Percentiles rank a stretch among this genome's conserved stretches.
These are phyloP conservation scores for Podiceps cristatus DNA, from an alignment of 2,113 vertebrate genomes.

Conservation along the genomic window DNA sequence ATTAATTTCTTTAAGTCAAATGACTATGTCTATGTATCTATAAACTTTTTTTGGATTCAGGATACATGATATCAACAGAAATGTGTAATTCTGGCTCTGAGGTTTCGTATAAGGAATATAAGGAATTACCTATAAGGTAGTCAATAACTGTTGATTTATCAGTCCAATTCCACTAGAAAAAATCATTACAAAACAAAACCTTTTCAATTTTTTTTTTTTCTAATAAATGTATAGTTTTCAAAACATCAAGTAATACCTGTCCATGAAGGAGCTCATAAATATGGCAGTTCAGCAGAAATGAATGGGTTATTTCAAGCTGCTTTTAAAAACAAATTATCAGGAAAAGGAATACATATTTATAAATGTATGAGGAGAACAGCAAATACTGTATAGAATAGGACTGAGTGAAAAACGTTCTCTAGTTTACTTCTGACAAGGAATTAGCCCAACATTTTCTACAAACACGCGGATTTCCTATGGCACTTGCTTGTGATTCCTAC, in stretches of 20 bases:
- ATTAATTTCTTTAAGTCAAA: background rate
- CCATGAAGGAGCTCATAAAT: background rate
- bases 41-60: background rate
- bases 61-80: background rate
- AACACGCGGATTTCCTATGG: background rate
- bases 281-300: background rate
- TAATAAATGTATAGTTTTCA: background rate
- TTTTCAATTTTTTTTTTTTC: background rate
- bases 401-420: background rate
- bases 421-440: background rate
- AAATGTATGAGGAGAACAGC: background rate
- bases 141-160: background rate
- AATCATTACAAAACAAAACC: background rate
- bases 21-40: background rate
- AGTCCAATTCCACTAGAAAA: background rate
- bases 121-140: accelerated
- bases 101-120: background rate
- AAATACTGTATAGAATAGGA: background rate
- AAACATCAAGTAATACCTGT: background rate
- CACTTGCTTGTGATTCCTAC: background rate
- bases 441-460: background rate
- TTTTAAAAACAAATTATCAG: background rate
- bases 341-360: background rate
- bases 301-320: background rate
- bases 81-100: background rate